Evolutionary conservation across 2,888 invertebrate genomes (phyloP), one percentile per base, ranked within the genome.

Genomic region (Ennomos fuscantarius): DNA sequence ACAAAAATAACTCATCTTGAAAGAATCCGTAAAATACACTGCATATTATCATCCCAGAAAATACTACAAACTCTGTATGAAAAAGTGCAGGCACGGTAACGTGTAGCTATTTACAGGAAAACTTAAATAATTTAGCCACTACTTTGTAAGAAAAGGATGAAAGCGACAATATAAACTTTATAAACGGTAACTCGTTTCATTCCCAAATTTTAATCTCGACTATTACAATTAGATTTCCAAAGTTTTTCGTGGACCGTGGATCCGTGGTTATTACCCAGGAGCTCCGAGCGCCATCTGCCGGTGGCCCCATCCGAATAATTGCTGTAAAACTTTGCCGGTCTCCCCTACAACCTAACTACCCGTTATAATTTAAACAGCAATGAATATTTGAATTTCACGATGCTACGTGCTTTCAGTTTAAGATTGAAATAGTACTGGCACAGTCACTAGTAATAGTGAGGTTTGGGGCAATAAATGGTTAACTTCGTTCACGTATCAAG

Each of bases 221-320:
- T 55, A 63, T 65, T 63, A 62, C 62, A 67, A 65, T 63, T 61
- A 60, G 62, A 66, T 66, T 59, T 63, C 53, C n/a, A 63, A 65
- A 66, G 65, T 63, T 63, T 66, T 66, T 63, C 59, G 62, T 60
- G 61, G 62, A 50, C 60, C 44, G 57, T 50, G 58, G 47, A 59
- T 60, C 61, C 43, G 43, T 54, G 62, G 63, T 66, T 60, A 63
- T 66, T 65, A 65, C 62, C 56, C 56, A 35, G 48, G 45, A 24
- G 51, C 65, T 63, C 41, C 44, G 50, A 54, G 68, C 66, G 65
- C 68, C 79, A 79, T 73, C 78, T 80, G 79, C 57, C 60, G 58
- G 52, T 55, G 63, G 64, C 66, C 64, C 62, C 63, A 70, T 64
- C 66, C 58, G 63, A 71, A 70, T 76, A 76, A 80, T 78, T 72